phyloP scores from a whole-genome alignment of 2,888 invertebrate genomes.

The Calliscelio sp. region DNA sequence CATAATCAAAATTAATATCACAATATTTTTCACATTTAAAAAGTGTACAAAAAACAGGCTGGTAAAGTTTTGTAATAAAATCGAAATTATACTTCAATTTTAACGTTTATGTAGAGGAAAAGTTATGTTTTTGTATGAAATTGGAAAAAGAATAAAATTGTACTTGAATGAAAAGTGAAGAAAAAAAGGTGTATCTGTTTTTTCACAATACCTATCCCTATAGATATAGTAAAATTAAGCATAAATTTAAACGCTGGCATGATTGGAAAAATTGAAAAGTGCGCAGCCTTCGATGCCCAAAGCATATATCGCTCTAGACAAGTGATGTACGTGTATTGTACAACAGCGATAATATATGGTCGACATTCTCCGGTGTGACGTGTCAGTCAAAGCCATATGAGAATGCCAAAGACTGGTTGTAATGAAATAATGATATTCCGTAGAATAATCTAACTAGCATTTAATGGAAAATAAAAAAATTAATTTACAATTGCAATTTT shows the following conservation, averaged over 20 bases:
- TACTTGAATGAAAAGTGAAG: not conserved
- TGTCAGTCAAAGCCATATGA: conserved; percentile 39
- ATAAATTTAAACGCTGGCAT: conserved; percentile 10
- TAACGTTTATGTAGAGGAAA: too few species aligned
- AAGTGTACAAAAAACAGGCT: too few species aligned
- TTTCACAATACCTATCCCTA: too few species aligned
- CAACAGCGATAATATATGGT: conserved; percentile 41
- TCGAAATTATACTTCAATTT: too few species aligned
- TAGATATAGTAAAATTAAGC: conserved; percentile 11
- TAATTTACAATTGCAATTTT: too few species aligned
- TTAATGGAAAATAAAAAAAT: not conserved
- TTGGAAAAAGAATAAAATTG: not conserved
- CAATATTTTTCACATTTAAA: too few species aligned
- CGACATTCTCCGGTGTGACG: conserved; percentile 35
- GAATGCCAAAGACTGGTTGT: conserved; percentile 30
- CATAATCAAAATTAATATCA: too few species aligned
- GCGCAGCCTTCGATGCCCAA: conserved; percentile 23
- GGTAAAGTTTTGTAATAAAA: too few species aligned
- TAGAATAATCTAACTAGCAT: conserved; percentile 10
- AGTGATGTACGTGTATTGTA: conserved; percentile 48
- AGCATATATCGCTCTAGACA: conserved; percentile 21
- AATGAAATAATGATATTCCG: conserved; percentile 48
- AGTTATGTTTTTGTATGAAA: too few species aligned
- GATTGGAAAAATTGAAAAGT: conserved; percentile 21
- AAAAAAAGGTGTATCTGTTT: too few species aligned